Evolutionary conservation across 2,888 invertebrate species (phyloP).

Genomic region (Acanthosoma haemorrhoidale): DNA sequence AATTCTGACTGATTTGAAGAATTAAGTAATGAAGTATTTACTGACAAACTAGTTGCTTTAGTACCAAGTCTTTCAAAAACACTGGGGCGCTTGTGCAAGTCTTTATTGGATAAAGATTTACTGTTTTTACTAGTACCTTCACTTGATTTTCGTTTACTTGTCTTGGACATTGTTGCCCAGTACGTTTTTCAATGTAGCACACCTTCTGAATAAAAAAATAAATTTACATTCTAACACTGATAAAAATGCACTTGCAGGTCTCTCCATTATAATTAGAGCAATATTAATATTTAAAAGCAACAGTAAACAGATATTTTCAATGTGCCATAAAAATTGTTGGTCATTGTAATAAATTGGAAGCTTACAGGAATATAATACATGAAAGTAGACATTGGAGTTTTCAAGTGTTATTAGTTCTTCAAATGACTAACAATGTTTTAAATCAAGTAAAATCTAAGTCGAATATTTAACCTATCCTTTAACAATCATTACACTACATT

Average conservation of each 20-base stretch:
- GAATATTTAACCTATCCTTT: not conserved
- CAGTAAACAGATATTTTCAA: not conserved
- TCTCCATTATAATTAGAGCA: conserved; percentile 27
- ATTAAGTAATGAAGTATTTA: conserved; percentile 29
- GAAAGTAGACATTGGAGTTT: conserved; percentile 14
- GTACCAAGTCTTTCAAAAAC: conserved; percentile 78
- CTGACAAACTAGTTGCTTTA: conserved; percentile 50
- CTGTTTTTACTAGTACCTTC: conserved; percentile 31
- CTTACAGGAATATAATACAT: conserved; percentile 14
- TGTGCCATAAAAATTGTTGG: not conserved
- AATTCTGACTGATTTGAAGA: conserved; percentile 47
- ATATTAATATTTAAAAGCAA: conserved; percentile 11
- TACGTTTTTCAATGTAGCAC: conserved; percentile 32
- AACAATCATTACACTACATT: not conserved
- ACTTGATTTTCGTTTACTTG: conserved; percentile 38
- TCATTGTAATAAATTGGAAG: conserved; percentile 4
- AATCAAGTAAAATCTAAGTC: not conserved
- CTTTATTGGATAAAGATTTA: conserved; percentile 34
- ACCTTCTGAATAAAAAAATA: conserved; percentile 31
- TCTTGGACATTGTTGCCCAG: conserved; percentile 38
- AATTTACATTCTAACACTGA: conserved; percentile 17
- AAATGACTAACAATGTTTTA: not conserved
- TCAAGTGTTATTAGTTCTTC: not conserved
- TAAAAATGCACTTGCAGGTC: conserved; percentile 11
- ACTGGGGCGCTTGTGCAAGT: conserved; percentile 52